Conservation (phyloP, 2,797 vertebrate genomes). For the Simalia tracyae region DNA sequence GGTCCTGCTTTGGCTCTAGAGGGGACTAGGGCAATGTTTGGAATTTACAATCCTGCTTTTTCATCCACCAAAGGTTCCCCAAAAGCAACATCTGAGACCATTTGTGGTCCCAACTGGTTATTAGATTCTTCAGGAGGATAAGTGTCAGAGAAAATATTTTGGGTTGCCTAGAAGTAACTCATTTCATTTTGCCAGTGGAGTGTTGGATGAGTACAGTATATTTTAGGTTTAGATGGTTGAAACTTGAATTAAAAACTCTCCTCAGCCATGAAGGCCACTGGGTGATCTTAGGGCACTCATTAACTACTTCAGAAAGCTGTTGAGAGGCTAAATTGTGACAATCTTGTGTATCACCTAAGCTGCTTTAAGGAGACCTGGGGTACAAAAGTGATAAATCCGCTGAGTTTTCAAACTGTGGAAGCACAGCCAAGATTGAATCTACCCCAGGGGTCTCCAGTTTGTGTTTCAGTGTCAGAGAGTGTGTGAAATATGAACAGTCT, state of each 20-base stretch:
- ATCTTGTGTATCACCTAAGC: neutral
- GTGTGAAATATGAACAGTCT: neutral
- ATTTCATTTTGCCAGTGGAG: neutral
- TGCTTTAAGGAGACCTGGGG: neutral
- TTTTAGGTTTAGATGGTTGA: neutral
- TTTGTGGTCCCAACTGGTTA: too few relatives aligned
- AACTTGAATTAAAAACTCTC: neutral
- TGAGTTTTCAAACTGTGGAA: neutral
- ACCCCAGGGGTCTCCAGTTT: neutral
- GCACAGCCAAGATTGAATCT: neutral
- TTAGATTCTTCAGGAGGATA: too few relatives aligned
- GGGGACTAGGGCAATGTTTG: too few relatives aligned
- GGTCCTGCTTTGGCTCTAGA: too few relatives aligned
- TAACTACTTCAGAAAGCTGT: neutral
- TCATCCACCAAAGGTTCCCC: too few relatives aligned
- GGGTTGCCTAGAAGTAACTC: too few relatives aligned
- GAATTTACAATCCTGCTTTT: too few relatives aligned
- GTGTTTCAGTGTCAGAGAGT: neutral
- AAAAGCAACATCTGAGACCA: too few relatives aligned
- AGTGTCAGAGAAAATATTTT: too few relatives aligned
- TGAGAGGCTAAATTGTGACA: neutral
- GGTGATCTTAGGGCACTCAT: too few relatives aligned
- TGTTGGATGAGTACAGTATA: neutral
- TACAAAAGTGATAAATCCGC: neutral
- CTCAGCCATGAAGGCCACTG: neutral